Evolutionary conservation across 2,113 vertebrate species (phyloP).

Genomic region (Enhydra lutris): DNA sequence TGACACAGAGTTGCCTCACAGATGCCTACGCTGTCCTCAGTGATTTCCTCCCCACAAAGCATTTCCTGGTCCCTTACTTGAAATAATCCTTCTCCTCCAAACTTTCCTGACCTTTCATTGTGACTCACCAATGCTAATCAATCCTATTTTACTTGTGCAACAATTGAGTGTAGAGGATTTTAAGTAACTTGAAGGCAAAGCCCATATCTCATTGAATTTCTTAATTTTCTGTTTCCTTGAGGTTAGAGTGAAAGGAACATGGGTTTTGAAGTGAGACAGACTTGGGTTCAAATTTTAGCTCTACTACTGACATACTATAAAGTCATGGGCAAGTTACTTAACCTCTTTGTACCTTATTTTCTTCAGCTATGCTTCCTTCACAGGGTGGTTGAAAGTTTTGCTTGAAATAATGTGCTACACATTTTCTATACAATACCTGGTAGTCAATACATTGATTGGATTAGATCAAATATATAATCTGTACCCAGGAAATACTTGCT

Average conservation of each 20-base stretch:
- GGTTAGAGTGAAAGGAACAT: not conserved
- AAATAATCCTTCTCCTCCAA: not conserved
- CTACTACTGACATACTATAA: not conserved
- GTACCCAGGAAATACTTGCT: not conserved
- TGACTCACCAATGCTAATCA: not conserved
- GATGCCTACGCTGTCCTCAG: not conserved
- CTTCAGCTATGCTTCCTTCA: not conserved
- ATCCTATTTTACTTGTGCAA: not conserved
- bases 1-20: not conserved
- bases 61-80: not conserved
- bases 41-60: not conserved
- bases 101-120: not conserved
- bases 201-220: not conserved
- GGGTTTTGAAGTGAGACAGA: not conserved
- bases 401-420: not conserved
- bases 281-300: not conserved
- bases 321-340: not conserved
- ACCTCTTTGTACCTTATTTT: not conserved
- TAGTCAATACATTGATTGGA: not conserved
- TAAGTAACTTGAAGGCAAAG: not conserved
- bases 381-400: not conserved
- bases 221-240: not conserved
- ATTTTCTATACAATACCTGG: not conserved
- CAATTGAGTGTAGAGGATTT: not conserved
- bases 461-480: not conserved